Percentiles rank a stretch among this genome's conserved stretches.
Conservation (phyloP, 2,888 invertebrate species). For the Caenorhabditis sp. region DNA sequence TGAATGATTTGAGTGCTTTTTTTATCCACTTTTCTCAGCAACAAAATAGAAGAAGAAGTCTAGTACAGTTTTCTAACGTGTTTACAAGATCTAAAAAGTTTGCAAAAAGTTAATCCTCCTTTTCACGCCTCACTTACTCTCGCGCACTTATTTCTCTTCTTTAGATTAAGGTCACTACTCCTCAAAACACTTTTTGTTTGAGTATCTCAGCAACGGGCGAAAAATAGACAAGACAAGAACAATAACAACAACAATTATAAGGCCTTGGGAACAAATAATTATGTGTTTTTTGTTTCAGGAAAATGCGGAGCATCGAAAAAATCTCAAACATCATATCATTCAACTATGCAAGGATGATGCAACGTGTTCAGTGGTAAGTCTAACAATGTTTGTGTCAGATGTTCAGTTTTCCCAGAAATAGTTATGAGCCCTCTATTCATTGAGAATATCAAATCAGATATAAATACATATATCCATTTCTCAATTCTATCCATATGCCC, state of each 20-base stretch:
- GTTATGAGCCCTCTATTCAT: neutral
- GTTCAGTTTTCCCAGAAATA: neutral
- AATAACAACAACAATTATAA: neutral
- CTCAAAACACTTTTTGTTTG: neutral
- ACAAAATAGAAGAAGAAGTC: too few relatives aligned
- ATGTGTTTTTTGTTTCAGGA: slow-evolving; percentile 50
- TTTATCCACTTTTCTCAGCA: too few relatives aligned
- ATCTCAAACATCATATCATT: slow-evolving; percentile 65
- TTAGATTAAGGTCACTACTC: neutral
- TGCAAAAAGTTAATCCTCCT: neutral
- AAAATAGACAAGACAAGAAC: neutral
- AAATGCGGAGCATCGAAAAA: slow-evolving; percentile 56
- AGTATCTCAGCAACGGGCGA: neutral
- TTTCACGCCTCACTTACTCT: slow-evolving; percentile 5
- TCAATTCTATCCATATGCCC: slow-evolving; percentile 4
- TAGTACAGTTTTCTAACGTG: too few relatives aligned
- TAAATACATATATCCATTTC: neutral
- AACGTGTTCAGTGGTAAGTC: slow-evolving; percentile 63
- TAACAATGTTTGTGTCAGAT: neutral
- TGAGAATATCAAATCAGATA: slow-evolving; percentile 3
- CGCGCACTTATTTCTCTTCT: neutral
- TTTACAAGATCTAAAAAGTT: too few relatives aligned
- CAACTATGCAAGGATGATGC: slow-evolving; percentile 65
- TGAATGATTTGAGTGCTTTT: too few relatives aligned
- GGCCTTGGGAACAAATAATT: neutral